Base-by-base conservation (phyloP, 2,113 vertebrate genomes). In the Zootoca vivipara region DNA sequence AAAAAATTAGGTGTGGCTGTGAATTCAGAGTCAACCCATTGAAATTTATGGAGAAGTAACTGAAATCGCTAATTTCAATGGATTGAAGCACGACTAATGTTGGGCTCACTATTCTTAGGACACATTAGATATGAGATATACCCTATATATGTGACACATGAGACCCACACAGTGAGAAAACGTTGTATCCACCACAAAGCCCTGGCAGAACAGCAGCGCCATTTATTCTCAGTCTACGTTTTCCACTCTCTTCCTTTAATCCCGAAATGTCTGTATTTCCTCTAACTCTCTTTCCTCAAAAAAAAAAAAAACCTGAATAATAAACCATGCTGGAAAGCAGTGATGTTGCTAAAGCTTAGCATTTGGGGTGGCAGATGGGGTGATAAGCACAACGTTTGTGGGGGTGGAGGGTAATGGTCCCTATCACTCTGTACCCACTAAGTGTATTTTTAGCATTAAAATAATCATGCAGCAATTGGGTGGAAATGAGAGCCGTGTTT, bases 361-460 rank as follows among this genome's bases (percentile, higher is more conserved):
- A 97, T 97, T 97, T 97, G 97, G 96, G 95, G 92, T 95, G 94
- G 95, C 97, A 97, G 97, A 97, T 97, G 97, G 96, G 96, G 95
- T 96, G 96, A 96, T 96, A 96, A 97, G 92, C 92, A 96, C 97
- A 96, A 95, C 97, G 96, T 95, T 95, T 94, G 89, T 96, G 95
- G 96, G 96, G 95, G 96, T 82, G 96, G 97, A 82, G 87, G 96
- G 96, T 95, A 95, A 52, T 87, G 91, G 94, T 94, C 95, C 92
- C 95, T 93, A 96, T 93, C 94, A 94, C 91, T 96, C 92, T 78
- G 92, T 95, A 93, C 92, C 94, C 93, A 94, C 92, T 93, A 91
- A 92, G 91, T 94, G 95, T 93, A 97, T 96, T 97, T 97, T 95
- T 92, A 97, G 93, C 94, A 93, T 94, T 95, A 96, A 78, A 97